These are phyloP conservation scores for Temnothorax unifasciatus DNA, from an alignment of 2,888 invertebrate genomes.

Conservation along the genomic window DNA sequence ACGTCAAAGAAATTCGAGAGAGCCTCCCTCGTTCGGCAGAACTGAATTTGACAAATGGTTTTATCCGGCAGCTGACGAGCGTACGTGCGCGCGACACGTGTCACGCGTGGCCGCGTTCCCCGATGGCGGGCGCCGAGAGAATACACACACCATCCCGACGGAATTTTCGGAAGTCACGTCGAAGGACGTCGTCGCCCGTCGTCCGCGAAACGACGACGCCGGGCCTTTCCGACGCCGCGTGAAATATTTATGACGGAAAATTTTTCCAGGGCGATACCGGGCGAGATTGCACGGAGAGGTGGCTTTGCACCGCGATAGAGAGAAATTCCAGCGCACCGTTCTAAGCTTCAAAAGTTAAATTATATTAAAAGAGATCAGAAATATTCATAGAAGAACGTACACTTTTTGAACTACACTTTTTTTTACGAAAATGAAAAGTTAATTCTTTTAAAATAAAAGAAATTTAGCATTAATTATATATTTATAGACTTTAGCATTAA, in stretches of 20 bases:
- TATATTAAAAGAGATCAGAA: not conserved
- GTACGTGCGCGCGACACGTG: conserved; percentile 75
- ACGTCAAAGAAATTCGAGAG: conserved; percentile 54
- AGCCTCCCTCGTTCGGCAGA: conserved; percentile 57
- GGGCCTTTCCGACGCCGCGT: not conserved
- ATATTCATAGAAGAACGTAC: not conserved
- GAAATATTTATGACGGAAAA: conserved; percentile 50
- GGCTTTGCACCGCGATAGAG: not conserved
- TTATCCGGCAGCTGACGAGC: conserved; percentile 78
- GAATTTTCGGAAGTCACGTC: conserved; percentile 54
- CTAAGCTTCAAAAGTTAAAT: not conserved
- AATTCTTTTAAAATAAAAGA: conserved; percentile 6
- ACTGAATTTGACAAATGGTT: conserved; percentile 79
- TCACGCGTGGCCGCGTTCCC: conserved; percentile 69
- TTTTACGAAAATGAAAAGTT: not conserved
- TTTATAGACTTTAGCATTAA: not conserved
- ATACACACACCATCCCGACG: conserved; percentile 65
- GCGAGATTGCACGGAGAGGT: not conserved
- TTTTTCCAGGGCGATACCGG: not conserved
- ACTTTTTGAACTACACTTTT: not conserved
- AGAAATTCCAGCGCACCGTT: not conserved
- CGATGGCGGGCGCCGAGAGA: conserved; percentile 69
- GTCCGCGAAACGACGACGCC: conserved; percentile 27
- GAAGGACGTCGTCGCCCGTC: conserved; percentile 36
- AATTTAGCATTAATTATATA: not conserved